Percentiles rank a stretch among this genome's conserved stretches.
These are phyloP conservation scores for Condylostylus longicornis DNA, from an alignment of 1,140 invertebrate species.

Conservation along the genomic window DNA sequence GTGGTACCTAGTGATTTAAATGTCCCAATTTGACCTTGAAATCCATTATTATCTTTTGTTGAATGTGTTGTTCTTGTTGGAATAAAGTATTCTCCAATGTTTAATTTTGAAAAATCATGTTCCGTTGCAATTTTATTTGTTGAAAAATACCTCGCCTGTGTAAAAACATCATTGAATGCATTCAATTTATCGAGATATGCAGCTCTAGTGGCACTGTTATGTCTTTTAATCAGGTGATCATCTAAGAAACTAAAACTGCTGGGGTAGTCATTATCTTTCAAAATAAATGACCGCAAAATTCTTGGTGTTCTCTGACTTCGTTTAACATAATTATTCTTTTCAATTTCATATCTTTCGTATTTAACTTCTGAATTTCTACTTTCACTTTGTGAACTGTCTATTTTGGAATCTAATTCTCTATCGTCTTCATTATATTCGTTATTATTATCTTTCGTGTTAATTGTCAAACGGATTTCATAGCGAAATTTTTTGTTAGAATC, in stretches of 20 bases:
- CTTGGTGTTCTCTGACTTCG: too few relatives aligned
- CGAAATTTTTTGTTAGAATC: constrained; percentile 36
- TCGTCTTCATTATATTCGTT: neutral
- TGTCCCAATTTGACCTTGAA: too few relatives aligned
- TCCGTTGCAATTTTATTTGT: neutral
- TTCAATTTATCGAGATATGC: too few relatives aligned
- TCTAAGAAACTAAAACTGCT: constrained; percentile 14
- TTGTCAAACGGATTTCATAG: too few relatives aligned
- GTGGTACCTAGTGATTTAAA: too few relatives aligned
- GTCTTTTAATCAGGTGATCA: neutral
- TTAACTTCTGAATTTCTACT: neutral
- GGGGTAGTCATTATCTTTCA: constrained; percentile 28
- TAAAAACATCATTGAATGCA: neutral
- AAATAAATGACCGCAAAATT: constrained; percentile 19
- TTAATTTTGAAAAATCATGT: constrained; percentile 11
- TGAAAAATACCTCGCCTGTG: neutral
- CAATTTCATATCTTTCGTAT: too few relatives aligned
- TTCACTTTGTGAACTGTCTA: neutral
- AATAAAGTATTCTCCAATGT: constrained; percentile 25
- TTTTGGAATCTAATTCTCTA: neutral
- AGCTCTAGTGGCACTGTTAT: too few relatives aligned
- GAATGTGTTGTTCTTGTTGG: too few relatives aligned
- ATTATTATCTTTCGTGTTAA: too few relatives aligned
- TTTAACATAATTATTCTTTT: too few relatives aligned
- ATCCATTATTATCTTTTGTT: too few relatives aligned